Base-by-base conservation (phyloP, 1,140 invertebrate genomes). In the Kradibia gibbosae region DNA sequence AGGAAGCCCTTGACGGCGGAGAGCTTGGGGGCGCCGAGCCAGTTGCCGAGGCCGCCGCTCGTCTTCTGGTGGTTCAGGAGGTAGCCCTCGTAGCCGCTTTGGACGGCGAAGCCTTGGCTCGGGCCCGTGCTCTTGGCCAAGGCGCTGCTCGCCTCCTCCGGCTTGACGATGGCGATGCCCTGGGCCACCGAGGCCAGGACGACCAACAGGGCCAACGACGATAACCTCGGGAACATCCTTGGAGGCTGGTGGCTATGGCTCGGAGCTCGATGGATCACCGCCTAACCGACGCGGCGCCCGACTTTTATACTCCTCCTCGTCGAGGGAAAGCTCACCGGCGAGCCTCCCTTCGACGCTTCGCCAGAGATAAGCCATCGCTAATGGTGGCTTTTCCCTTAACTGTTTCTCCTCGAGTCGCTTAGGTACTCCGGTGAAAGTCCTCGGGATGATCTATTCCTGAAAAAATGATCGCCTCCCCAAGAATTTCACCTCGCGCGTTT, bases 71-170 rank as follows among this genome's bases (percentile, higher is more conserved):
- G 36, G 8, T 39, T 57, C 17, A 45, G 13, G 7, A 81, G 15
- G 73, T 77, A 81, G 3, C 80, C 65, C 73, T 81, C 80, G 73
- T 45, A 77, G 10, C 73, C 80, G 50, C 73, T 81, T 31, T 81
- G 60, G 0, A 81, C 48, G n/a, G n/a, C 25, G 73, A 81, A 67
- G 0, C 80, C 80, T 3, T 70, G 28, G 65, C 48, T 81, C 3
- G 78, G 34, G 15, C 22, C 5, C 13, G 4, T 15, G 42, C 17
- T 10, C 13, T 8, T 22, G 17, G 3, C 20, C 11, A 1, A 31
- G 3, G 65, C 0, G 13, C 8, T 17, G 11, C 10, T 2, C 65
- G 20, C 0, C 48, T 55, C 28, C 3, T 15, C 15, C 3, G 42
- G 39, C 39, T 50, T 48, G 28, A 11, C 4, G 13, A 75, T 28